Percentiles rank a stretch among this genome's conserved stretches.
Evolutionary conservation across 2,113 vertebrate genomes (phyloP).

Genomic region (Muntiacus muntjak): DNA sequence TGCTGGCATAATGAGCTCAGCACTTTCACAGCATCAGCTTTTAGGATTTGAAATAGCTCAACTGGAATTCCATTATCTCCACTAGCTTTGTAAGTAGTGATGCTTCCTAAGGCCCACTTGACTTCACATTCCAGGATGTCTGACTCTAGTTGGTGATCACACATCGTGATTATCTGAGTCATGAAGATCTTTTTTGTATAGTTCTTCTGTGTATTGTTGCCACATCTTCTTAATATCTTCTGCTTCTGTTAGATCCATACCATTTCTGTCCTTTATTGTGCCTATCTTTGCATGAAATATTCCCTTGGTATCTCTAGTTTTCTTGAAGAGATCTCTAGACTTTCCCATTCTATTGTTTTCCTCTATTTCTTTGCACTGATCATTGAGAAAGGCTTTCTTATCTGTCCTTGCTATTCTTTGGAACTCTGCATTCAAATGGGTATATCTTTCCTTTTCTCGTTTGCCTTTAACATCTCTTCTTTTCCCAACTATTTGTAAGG

Average conservation of each 20-base stretch:
- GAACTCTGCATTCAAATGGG: neutral
- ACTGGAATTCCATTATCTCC: neutral
- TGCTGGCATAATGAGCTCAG: rapidly evolving
- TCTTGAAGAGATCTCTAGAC: neutral
- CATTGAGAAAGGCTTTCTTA: neutral
- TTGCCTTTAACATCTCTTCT: neutral
- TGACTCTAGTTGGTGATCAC: neutral
- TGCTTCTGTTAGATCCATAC: neutral
- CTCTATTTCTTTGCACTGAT: neutral
- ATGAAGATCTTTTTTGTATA: neutral
- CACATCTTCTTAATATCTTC: neutral
- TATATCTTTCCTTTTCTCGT: neutral
- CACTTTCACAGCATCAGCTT: neutral
- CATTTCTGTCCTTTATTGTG: neutral
- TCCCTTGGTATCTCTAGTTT: neutral
- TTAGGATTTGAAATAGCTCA: neutral
- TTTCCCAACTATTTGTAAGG: neutral
- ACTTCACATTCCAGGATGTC: neutral
- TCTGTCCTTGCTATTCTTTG: neutral
- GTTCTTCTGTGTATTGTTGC: neutral
- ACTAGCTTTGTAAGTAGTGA: neutral
- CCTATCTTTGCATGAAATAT: neutral
- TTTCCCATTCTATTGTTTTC: neutral
- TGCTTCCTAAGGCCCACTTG: neutral
- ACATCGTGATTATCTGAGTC: neutral